Base-by-base conservation (phyloP, 2,113 vertebrate species). In the Syngnathus typhle region DNA sequence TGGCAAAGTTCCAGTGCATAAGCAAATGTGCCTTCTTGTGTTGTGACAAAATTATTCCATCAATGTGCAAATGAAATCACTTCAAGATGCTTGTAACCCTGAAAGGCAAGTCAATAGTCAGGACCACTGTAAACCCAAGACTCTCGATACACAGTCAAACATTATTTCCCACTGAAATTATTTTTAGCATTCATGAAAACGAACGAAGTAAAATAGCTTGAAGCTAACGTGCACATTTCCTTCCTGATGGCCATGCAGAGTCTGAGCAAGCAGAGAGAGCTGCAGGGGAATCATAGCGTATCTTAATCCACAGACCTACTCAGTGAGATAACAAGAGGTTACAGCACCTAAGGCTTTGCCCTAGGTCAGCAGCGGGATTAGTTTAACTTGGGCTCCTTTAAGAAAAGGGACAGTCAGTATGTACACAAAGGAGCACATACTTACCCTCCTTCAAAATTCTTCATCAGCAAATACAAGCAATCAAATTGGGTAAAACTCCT, bases 231-330 rank as follows among this genome's bases (percentile, higher is more conserved):
- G 68, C 58, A 62, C 58, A 70, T 60, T 69, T 64, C 60, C 44
- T 54, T 61, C 63, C 56, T 67, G 51, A 19, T 6, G 23, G 46
- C 21, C 60, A 41, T 74, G 76, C 65, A 55, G 69, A 77, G 60
- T 49, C 69, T 65, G 58, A 74, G 73, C 76, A 68, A 64, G 72
- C 71, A 74, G 67, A 69, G 67, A 69, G 71, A 68, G 76, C 70
- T 76, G 78, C 73, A 80, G 76, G 82, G 81, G 82, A 89, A 84
- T 79, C 74, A 82, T 63, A 61, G 78, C 75, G 73, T 38, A 65
- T 74, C 82, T 87, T 90, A 91, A 90, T 90, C 88, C 88, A 88
- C 77, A 89, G 86, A 87, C 88, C 85, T 89, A 91, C 85, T 91
- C 87, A 81, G 79, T 84, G 84, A 90, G 82, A 87, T 88, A 88